phyloP scores from a whole-genome alignment of 2,888 invertebrate genomes.

The Pammene fasciana region DNA sequence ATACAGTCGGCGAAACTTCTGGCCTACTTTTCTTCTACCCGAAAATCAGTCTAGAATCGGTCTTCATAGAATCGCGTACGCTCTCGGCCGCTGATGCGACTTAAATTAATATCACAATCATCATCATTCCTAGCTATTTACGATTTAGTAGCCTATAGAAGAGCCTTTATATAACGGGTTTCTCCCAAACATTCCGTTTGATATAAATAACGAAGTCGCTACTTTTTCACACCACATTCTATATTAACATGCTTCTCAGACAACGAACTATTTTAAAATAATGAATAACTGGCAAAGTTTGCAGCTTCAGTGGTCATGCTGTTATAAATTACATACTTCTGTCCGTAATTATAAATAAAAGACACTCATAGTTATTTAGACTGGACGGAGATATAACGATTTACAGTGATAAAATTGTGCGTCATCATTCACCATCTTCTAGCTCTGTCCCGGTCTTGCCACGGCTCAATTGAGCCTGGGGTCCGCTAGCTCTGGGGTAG shows the following conservation, averaged over 20 bases:
- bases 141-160: conserved; percentile 45
- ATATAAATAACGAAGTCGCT: conserved; percentile 4
- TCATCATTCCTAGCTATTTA: conserved; percentile 54
- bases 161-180: conserved; percentile 11
- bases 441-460: too few relatives aligned
- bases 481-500: too few relatives aligned
- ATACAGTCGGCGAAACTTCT: conserved; percentile 76
- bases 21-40: conserved; percentile 79
- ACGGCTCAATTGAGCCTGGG: too few relatives aligned
- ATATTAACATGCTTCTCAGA: conserved; percentile 4
- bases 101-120: conserved; percentile 82
- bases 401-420: conserved; percentile 73
- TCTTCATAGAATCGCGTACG: conserved; percentile 69
- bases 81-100: conserved; percentile 60
- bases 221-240: conserved; percentile 5
- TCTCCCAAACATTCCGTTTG: conserved; percentile 3
- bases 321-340: conserved; percentile 30
- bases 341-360: conserved; percentile 55
- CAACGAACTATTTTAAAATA: conserved; percentile 28
- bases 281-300: conserved; percentile 22
- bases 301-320: conserved; percentile 22
- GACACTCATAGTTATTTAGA: conserved; percentile 55
- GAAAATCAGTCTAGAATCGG: conserved; percentile 80
- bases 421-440: too few relatives aligned
- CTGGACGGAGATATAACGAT: conserved; percentile 77